Evolutionary conservation across 1,140 invertebrate genomes (phyloP).

Genomic region (Macrostomum lignano): DNA sequence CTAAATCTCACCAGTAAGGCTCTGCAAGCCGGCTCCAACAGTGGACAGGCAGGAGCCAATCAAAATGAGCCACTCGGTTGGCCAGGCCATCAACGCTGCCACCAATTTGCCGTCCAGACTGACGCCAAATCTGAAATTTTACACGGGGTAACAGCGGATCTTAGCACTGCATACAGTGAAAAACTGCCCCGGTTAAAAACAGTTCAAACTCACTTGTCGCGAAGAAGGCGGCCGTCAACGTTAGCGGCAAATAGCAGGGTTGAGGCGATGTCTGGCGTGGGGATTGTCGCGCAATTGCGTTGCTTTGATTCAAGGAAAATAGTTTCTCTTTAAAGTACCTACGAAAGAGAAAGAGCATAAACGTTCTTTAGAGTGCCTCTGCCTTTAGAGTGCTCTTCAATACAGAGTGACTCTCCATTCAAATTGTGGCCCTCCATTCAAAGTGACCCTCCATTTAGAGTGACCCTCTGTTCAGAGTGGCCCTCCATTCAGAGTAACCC

Average conservation of each 20-base stretch:
- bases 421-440: too few species aligned
- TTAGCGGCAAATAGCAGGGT: slow-evolving; percentile 74
- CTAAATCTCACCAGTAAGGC: slow-evolving; percentile 50
- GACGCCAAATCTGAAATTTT: slow-evolving; percentile 51
- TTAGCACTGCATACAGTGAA: background rate
- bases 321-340: too few species aligned
- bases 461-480: too few species aligned
- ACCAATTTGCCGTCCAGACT: slow-evolving; percentile 75
- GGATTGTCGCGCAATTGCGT: too few species aligned
- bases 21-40: slow-evolving; percentile 85
- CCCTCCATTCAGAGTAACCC: too few species aligned
- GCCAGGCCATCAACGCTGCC: slow-evolving; percentile 88
- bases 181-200: too few species aligned
- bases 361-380: too few species aligned
- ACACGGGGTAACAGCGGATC: background rate
- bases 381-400: too few species aligned
- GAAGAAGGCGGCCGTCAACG: slow-evolving; percentile 64
- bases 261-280: slow-evolving; percentile 48
- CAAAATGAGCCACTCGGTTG: slow-evolving; percentile 51
- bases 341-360: too few species aligned
- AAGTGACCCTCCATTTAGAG: too few species aligned
- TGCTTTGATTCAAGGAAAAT: too few species aligned
- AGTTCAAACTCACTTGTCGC: slow-evolving; percentile 88
- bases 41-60: slow-evolving; percentile 89
- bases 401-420: too few species aligned